Base-by-base conservation (phyloP, 2,797 vertebrate genomes). In the Clamator glandarius region DNA sequence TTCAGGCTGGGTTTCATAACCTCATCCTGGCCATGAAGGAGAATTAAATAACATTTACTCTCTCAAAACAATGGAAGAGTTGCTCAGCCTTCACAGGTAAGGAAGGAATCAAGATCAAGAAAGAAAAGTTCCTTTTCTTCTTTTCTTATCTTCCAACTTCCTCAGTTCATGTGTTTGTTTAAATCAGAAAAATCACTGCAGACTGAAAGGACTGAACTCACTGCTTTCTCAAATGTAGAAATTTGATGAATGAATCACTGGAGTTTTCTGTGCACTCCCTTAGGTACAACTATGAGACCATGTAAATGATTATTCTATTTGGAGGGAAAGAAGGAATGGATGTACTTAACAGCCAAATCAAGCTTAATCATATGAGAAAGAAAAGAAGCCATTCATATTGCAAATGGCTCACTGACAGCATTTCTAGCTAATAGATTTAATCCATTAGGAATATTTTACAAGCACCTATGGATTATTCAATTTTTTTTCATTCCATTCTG, bases 161-260 rank as follows among this genome's bases (percentile, higher is more conserved):
- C 61, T 74, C 59, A 14, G n/a, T 91, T 89, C 46, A 70, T 67
- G 21, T 66, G 24, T 79, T 87, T 64, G 12, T 36, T 33, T 70
- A 84, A 85, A 91, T 85, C 58, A 90, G n/a, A 63, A 86, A 85
- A 59, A 67, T 17, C 50, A 48, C 46, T 55, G 48, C 35, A 62
- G 28, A 69, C 42, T 74, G 50, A 87, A 41, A 94, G 46, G 29
- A 63, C 36, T 58, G 76, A 90, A 88, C 8, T 68, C 35, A 62
- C 9, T 67, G n/a, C 28, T 84, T 74, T 68, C 28, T 84, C 76
- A 68, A 76, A 89, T 26, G 33, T 66, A 55, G 52, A 93, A 87
- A 90, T 80, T 9, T 79, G 59, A 74, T 80, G 74, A 95, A 92
- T 73, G 59, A 94, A 89, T 90, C 63, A 87, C 28, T 64, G n/a